Evolutionary conservation across 2,113 vertebrate species (phyloP).

Genomic region (Onychostoma macrolepis): DNA sequence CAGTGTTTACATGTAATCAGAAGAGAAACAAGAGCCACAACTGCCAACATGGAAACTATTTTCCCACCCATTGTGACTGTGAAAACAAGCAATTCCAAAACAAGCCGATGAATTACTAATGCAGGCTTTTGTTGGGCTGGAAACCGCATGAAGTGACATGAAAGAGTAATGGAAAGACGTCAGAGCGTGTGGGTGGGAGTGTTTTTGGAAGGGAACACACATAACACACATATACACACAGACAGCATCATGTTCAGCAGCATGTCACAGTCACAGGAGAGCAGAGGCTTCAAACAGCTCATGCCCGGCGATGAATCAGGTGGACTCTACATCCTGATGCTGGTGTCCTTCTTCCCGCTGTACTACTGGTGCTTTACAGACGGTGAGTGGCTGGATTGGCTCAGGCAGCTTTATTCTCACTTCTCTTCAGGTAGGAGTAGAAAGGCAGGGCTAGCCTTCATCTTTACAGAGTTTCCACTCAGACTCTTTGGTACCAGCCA

Average conservation of each 20-base stretch:
- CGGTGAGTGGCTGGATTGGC: conserved; percentile 23
- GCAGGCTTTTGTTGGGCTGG: conserved; percentile 9
- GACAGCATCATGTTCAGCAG: not conserved
- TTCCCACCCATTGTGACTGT: not conserved
- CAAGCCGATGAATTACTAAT: not conserved
- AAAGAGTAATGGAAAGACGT: not conserved
- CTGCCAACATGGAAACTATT: not conserved
- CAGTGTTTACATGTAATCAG: not conserved
- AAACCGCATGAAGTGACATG: not conserved
- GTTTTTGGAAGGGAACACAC: not conserved
- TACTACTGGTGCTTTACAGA: conserved; percentile 71
- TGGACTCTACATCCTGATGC: conserved; percentile 68
- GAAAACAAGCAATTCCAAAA: conserved; percentile 19
- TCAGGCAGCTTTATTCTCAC: too few species aligned
- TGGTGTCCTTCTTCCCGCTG: conserved; percentile 71
- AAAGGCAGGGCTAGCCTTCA: too few species aligned
- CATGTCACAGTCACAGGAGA: not conserved
- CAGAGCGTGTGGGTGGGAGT: not conserved
- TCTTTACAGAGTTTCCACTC: too few species aligned
- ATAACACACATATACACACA: not conserved
- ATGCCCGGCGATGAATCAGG: not conserved
- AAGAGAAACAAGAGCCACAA: not conserved
- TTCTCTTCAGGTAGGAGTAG: too few species aligned
- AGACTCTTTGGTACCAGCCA: too few species aligned
- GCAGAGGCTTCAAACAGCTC: not conserved